Evolutionary conservation across 1,140 invertebrate genomes (phyloP).

Genomic region (Idris sp.): DNA sequence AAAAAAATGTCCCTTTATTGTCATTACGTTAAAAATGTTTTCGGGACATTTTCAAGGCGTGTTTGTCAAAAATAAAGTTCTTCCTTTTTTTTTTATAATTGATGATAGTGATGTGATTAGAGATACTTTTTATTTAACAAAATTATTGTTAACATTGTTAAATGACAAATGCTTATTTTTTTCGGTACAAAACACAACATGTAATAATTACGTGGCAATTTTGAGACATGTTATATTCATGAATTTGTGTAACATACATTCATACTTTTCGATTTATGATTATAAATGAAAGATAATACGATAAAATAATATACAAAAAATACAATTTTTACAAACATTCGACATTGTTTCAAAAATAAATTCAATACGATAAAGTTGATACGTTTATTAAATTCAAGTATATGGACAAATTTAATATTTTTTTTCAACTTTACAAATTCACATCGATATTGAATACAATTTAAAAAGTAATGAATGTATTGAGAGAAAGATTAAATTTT

Average conservation of each 20-base stretch:
- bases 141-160: too few relatives aligned
- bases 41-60: slow-evolving; percentile 45
- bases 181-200: slow-evolving; percentile 38
- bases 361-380: slow-evolving; percentile 46
- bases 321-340: too few relatives aligned
- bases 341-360: slow-evolving; percentile 17
- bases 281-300: too few relatives aligned
- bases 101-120: slow-evolving; percentile 17
- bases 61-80: slow-evolving; percentile 43
- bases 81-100: slow-evolving; percentile 26
- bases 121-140: too few relatives aligned
- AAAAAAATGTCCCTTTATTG: slow-evolving; percentile 55
- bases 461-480: too few relatives aligned
- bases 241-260: slow-evolving; percentile 12
- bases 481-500: too few relatives aligned
- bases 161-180: too few relatives aligned
- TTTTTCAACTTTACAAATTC: too few relatives aligned
- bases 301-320: too few relatives aligned
- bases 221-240: slow-evolving; percentile 15
- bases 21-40: slow-evolving; percentile 54
- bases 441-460: too few relatives aligned
- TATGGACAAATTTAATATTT: too few relatives aligned
- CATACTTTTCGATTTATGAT: slow-evolving; percentile 4
- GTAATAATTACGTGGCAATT: slow-evolving; percentile 60
- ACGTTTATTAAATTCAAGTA: slow-evolving; percentile 22